Evolutionary conservation across 1,140 invertebrate species (phyloP), one percentile per base, ranked within the genome.

Genomic region (Pseudachorutes palmiensis): DNA sequence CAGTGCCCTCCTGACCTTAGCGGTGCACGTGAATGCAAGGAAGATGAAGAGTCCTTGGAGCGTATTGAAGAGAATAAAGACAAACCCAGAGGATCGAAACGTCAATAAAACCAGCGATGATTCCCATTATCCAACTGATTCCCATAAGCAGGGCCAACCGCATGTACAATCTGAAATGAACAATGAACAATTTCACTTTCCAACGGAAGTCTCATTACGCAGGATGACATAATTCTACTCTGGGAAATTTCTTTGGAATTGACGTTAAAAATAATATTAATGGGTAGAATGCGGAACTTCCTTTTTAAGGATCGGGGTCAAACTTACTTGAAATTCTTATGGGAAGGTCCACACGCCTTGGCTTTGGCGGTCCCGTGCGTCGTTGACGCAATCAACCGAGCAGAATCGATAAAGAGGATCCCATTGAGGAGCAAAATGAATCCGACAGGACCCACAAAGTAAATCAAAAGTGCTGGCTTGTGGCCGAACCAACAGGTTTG

Each of bases 41-140:
- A 84, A 83, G 33, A 85, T 82, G 73, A 84, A 85, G 12, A 84
- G 70, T 1, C 84, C 84, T 74, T 85, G 83, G 12, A 83, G 76
- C 2, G 82, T 81, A 72, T 84, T 85, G 19, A 84, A 74, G 2
- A 80, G 70, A 1, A 84, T 80, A 74, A 84, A 84, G 3, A 82
- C 69, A n/a, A 70, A 83, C 83, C 76, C 79, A 80, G 5, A 84
- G 72, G 24, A 75, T 73, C 41, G 66, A 62, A 14, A 78, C 68
- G 61, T 82, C 78, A 0, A 81, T 65, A 14, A 77, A 76, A 9
- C 78, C 80, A 0, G 82, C 82, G 0, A 82, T 64, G 5, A 85
- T 74, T 19, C 83, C 82, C 24, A 78, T 65, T n/a, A 80, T 77
- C 83, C 83, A 85, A 2, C 81, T 79, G 3, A 84, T 68, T 2